phyloP scores from a whole-genome alignment of 2,797 vertebrate species.

The Malurus splendens region DNA sequence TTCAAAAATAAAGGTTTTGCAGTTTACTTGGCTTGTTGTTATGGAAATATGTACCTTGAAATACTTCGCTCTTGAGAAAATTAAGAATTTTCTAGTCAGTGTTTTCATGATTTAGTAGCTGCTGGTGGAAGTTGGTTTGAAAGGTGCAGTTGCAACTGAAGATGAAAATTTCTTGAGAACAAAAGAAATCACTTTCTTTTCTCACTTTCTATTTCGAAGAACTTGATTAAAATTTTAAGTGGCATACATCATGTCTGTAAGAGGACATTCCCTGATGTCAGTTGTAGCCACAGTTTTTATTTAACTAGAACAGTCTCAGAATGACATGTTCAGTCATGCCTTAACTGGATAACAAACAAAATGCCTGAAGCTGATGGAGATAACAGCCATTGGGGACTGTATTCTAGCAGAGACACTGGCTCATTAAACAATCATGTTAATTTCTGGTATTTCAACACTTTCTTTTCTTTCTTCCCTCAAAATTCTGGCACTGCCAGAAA shows the following conservation, averaged over 20 bases:
- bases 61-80: not conserved
- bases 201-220: not conserved
- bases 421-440: slow-evolving; percentile 20
- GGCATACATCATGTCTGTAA: not conserved
- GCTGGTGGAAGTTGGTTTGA: not conserved
- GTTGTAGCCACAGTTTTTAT: not conserved
- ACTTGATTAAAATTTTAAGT: not conserved
- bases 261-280: not conserved
- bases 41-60: not conserved
- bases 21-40: not conserved
- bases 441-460: slow-evolving; percentile 7
- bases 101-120: not conserved
- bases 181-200: not conserved
- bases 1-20: not conserved
- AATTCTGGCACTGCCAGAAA: not conserved
- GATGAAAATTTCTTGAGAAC: not conserved
- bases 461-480: not conserved
- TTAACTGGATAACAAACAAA: slow-evolving; percentile 29
- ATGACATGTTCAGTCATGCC: slow-evolving; percentile 25
- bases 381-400: slow-evolving; percentile 8
- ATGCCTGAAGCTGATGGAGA: slow-evolving; percentile 3
- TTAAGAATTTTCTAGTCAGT: not conserved
- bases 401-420: not conserved
- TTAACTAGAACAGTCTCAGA: not conserved
- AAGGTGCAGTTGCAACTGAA: not conserved